These are phyloP conservation scores for Podarcis lilfordi DNA, from an alignment of 2,797 vertebrate species.

Conservation along the genomic window DNA sequence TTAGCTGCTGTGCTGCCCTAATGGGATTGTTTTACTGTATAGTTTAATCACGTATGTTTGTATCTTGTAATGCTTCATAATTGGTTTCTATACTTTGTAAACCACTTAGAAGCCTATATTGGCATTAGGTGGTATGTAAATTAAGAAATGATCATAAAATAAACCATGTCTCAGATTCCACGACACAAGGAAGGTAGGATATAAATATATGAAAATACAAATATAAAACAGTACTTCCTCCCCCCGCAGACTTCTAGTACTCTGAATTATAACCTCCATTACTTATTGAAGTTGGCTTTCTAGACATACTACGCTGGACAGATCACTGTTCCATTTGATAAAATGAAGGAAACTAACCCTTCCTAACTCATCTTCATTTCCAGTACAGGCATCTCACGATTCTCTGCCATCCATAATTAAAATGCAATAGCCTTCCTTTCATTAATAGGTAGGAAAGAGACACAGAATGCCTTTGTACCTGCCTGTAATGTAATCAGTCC, in stretches of 20 bases:
- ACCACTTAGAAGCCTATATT: too few relatives aligned
- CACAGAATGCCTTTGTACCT: not conserved
- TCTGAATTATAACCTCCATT: not conserved
- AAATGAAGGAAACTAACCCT: constrained; percentile 1
- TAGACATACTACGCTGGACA: not conserved
- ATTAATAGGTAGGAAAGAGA: not conserved
- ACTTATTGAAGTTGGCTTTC: not conserved
- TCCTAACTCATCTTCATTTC: not conserved
- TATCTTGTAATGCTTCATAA: too few relatives aligned
- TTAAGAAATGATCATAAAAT: too few relatives aligned
- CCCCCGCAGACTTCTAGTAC: not conserved
- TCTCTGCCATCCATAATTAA: constrained; percentile 31
- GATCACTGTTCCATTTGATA: not conserved
- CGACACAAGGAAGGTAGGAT: too few relatives aligned
- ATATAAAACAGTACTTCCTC: too few relatives aligned
- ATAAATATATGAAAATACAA: too few relatives aligned
- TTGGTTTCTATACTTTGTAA: too few relatives aligned
- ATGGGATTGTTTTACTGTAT: too few relatives aligned
- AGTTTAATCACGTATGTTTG: too few relatives aligned
- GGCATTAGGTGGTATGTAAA: too few relatives aligned
- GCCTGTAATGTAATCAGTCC: not conserved
- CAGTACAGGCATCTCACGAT: not conserved
- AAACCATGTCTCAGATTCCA: too few relatives aligned
- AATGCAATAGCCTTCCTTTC: not conserved
- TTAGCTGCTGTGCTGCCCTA: too few relatives aligned